These are phyloP conservation scores for Menidia menidia DNA, from an alignment of 2,797 vertebrate species.

Conservation along the genomic window DNA sequence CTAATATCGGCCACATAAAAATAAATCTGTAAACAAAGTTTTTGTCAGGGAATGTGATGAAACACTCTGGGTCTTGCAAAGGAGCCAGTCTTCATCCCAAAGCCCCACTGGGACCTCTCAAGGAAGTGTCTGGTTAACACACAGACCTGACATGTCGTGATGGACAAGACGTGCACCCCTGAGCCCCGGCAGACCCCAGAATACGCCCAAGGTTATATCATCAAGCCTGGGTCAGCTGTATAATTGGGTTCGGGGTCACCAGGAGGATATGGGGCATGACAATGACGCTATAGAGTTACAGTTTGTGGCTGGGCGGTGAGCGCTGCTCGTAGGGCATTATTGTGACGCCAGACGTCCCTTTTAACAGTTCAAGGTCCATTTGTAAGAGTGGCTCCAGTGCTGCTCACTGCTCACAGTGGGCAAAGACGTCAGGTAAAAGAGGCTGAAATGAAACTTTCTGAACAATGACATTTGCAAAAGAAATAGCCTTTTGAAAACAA, in stretches of 20 bases:
- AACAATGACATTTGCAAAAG: constrained; percentile 39
- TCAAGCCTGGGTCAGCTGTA: constrained; percentile 83
- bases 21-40: neutral
- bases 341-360: constrained; percentile 68
- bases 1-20: constrained; percentile 23
- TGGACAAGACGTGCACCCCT: constrained; percentile 75
- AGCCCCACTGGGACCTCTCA: constrained; percentile 75
- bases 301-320: constrained; percentile 60
- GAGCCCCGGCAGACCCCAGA: constrained; percentile 73
- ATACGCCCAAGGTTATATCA: constrained; percentile 83
- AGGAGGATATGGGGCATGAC: constrained; percentile 83
- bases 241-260: constrained; percentile 83
- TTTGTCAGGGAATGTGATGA: constrained; percentile 27
- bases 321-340: constrained; percentile 52
- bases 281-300: constrained; percentile 83
- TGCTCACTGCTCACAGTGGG: constrained; percentile 57
- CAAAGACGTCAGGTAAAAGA: constrained; percentile 18
- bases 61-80: constrained; percentile 30
- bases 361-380: constrained; percentile 78
- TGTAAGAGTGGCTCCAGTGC: constrained; percentile 59
- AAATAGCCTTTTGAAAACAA: constrained; percentile 42
- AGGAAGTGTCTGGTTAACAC: constrained; percentile 85
- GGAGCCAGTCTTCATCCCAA: constrained; percentile 53
- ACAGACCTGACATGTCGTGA: constrained; percentile 78
- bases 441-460: constrained; percentile 24